Evolutionary conservation across 2,113 vertebrate species (phyloP), one percentile per base, ranked within the genome.

Genomic region (Recurvirostra avosetta): DNA sequence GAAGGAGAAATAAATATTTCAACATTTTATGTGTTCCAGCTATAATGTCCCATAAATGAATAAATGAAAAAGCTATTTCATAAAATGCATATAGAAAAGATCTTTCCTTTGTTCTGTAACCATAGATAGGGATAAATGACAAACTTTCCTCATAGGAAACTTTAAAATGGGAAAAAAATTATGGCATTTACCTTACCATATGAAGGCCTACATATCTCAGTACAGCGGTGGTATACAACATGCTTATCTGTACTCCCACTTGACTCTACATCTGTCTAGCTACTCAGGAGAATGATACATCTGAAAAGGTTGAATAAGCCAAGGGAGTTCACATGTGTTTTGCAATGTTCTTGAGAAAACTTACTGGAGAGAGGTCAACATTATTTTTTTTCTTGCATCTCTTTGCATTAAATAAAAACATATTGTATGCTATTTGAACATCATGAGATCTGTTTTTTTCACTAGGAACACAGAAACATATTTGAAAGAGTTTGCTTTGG

Each of bases 221-320:
- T 52, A 52, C 25, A 40, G 72, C 18, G 67, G 34, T 86, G 63
- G 75, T 86, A 93, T 93, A 75, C 93, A 94, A 58, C 74, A 66
- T 30, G 84, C 70, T 88, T 96, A 96, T 98, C 96, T 97, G 67
- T 74, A 88, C 59, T 94, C 96, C 93, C 97, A 97, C 93, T 49
- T 85, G 50, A 89, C 72, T 86, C 29, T 47, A 80, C 92, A 88
- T 91, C 96, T 93, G 86, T 75, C 87, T 92, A 71, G 87, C 86
- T 95, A 90, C 78, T 77, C 87, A 74, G 71, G 85, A 95, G 93
- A 94, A 84, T 3, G 34, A 92, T 90, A 91, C 96, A 98, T 98
- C 96, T 98, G 98, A 97, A 98, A 98, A 98, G 97, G 87, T 84
- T 95, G 95, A 96, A 83, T 22, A 92, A 89, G 75, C 84, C 58